A percentile compares a stretch with the other conserved stretches of the same genome.
Conservation (phyloP, 2,113 vertebrate genomes). For the Centropus unirufus region DNA sequence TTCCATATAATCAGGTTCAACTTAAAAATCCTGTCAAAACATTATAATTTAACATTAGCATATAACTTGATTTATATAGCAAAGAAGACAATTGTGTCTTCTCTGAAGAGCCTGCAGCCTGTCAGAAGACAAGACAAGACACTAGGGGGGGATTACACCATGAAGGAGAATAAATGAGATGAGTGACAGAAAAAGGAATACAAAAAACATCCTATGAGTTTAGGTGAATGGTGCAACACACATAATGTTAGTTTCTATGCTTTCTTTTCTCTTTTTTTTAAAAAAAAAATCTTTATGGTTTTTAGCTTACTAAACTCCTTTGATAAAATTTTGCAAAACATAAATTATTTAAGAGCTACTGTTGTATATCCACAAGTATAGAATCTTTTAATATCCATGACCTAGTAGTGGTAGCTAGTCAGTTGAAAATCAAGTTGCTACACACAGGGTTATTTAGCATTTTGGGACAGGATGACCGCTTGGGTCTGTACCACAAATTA, state of each 20-base stretch:
- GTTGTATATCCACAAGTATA: neutral
- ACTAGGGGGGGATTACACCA: constrained; percentile 36
- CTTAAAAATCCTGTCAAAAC: constrained; percentile 66
- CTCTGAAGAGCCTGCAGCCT: constrained; percentile 62
- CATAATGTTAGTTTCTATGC: neutral
- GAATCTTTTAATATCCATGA: neutral
- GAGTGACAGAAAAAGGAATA: constrained; percentile 59
- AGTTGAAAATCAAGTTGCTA: neutral
- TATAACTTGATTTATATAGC: constrained; percentile 62
- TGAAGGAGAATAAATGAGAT: constrained; percentile 55
- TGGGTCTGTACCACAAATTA: constrained; percentile 3
- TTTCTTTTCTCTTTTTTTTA: neutral
- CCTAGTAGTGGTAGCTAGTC: neutral
- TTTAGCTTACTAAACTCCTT: constrained; percentile 9
- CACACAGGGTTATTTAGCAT: neutral
- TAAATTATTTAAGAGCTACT: neutral
- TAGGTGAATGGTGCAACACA: constrained; percentile 7
- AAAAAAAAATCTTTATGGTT: neutral
- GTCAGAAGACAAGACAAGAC: constrained; percentile 63
- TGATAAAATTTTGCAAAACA: neutral
- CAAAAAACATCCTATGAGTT: constrained; percentile 11
- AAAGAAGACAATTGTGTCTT: constrained; percentile 54
- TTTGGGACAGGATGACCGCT: constrained; percentile 29
- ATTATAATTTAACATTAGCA: constrained; percentile 60
- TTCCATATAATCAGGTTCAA: constrained; percentile 64